Evolutionary conservation across 2,113 vertebrate genomes (phyloP).

Genomic region (Cyanoderma ruficeps): DNA sequence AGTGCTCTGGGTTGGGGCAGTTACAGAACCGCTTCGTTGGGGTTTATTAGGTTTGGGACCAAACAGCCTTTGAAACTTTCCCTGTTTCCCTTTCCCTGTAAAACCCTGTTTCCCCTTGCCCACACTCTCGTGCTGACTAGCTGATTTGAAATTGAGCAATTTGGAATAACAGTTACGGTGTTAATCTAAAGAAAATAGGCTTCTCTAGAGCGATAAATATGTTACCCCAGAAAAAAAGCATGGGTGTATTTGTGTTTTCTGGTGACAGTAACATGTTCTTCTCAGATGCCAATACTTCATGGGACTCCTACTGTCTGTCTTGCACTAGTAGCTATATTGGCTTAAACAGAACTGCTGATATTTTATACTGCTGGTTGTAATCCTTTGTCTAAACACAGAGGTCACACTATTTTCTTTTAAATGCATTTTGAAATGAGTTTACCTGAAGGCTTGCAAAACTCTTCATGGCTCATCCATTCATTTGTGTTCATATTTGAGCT

Average conservation of each 20-base stretch:
- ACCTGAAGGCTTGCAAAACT: not conserved
- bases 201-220: not conserved
- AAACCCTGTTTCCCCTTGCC: not conserved
- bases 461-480: not conserved
- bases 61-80: not conserved
- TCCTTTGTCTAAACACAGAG: not conserved
- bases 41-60: not conserved
- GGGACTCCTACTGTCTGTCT: not conserved
- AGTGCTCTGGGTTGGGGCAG: not conserved
- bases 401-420: not conserved
- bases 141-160: not conserved
- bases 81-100: not conserved
- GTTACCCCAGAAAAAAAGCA: not conserved
- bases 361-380: not conserved
- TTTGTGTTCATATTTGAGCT: not conserved
- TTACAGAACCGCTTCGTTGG: accelerated
- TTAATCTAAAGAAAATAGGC: not conserved
- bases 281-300: not conserved
- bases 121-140: not conserved
- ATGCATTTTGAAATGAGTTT: not conserved
- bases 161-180: not conserved
- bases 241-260: not conserved
- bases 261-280: not conserved
- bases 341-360: not conserved
- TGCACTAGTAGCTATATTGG: not conserved